Evolutionary conservation across 2,888 invertebrate genomes (phyloP).

Genomic region (Dascillus cervinus): DNA sequence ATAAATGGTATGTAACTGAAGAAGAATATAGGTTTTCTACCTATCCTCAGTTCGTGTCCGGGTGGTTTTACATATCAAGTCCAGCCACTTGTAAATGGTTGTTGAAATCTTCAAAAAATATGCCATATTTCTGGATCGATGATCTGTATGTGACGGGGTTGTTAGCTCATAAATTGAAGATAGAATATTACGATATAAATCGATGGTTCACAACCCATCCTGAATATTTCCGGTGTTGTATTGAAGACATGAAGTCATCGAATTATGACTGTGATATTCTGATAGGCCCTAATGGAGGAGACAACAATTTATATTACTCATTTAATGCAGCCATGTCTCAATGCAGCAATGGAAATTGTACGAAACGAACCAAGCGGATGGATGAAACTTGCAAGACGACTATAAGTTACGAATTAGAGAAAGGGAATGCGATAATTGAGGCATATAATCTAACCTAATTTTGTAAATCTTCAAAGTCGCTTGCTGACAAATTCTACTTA

Average conservation of each 20-base stretch:
- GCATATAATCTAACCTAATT: conserved; percentile 3
- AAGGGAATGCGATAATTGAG: conserved; percentile 20
- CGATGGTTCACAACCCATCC: conserved; percentile 62
- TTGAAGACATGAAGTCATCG: conserved; percentile 51
- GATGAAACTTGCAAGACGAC: conserved; percentile 54
- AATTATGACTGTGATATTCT: conserved; percentile 59
- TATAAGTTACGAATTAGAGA: conserved; percentile 27
- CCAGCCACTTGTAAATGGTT: conserved; percentile 54
- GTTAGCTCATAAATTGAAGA: conserved; percentile 51
- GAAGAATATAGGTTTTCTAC: conserved; percentile 52
- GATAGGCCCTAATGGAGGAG: conserved; percentile 72
- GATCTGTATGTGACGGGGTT: conserved; percentile 82
- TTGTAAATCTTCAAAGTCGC: too few species aligned
- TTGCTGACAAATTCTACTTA: too few species aligned
- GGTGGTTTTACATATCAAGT: conserved; percentile 77
- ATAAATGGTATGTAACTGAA: conserved; percentile 73
- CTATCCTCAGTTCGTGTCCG: conserved; percentile 74
- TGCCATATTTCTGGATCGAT: conserved; percentile 86
- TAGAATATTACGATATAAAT: conserved; percentile 52
- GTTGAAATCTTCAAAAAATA: conserved; percentile 45
- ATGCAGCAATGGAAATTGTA: conserved; percentile 52
- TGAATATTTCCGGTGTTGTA: conserved; percentile 66
- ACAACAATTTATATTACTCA: conserved; percentile 57
- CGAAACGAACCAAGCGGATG: conserved; percentile 43
- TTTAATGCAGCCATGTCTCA: conserved; percentile 55